These are phyloP conservation scores for Tethea ocularis DNA, from an alignment of 2,888 invertebrate species.

Conservation along the genomic window DNA sequence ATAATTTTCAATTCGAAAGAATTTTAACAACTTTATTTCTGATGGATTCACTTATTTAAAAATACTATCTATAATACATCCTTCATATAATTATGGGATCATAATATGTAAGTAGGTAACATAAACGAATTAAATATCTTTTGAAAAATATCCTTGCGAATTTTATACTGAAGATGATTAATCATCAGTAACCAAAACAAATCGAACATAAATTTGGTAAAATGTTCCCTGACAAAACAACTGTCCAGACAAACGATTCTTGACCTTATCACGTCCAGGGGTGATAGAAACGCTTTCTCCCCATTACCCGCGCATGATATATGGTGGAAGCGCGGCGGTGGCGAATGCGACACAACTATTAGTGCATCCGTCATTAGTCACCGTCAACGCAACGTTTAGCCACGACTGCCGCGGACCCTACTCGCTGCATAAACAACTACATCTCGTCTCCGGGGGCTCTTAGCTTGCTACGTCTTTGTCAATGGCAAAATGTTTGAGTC, in stretches of 20 bases:
- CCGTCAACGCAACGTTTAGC: constrained; percentile 74
- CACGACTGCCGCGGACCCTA: constrained; percentile 37
- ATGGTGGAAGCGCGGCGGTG: constrained; percentile 54
- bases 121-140: too few relatives aligned
- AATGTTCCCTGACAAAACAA: constrained; percentile 48
- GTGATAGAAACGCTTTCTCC: constrained; percentile 74
- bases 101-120: too few relatives aligned
- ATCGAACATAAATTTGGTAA: constrained; percentile 7
- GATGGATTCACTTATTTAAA: too few relatives aligned
- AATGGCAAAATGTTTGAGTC: constrained; percentile 2
- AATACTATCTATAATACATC: too few relatives aligned
- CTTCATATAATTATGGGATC: too few relatives aligned
- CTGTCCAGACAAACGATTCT: constrained; percentile 64
- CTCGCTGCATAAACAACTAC: constrained; percentile 66
- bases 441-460: constrained; percentile 42
- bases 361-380: constrained; percentile 84
- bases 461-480: constrained; percentile 10
- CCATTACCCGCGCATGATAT: constrained; percentile 79
- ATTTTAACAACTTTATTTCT: too few relatives aligned
- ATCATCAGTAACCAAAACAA: neutral
- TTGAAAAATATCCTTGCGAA: neutral
- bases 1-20: too few relatives aligned
- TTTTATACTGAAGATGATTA: neutral
- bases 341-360: constrained; percentile 80
- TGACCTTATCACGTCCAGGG: constrained; percentile 75